Evolutionary conservation across 1,140 invertebrate genomes (phyloP), one percentile per base, ranked within the genome.

Genomic region (Babylonia areolata): DNA sequence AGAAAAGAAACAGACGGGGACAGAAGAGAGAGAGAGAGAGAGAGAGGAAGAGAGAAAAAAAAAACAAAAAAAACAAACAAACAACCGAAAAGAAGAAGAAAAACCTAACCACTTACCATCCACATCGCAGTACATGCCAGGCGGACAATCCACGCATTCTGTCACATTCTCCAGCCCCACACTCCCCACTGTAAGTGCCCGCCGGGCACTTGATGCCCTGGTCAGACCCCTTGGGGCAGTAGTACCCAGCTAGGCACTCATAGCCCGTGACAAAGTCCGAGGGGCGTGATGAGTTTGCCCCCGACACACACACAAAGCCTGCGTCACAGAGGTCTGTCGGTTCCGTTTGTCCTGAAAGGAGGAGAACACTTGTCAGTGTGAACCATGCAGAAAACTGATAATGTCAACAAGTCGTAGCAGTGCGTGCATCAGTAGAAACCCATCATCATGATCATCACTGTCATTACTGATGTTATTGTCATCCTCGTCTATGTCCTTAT

Each of bases 171-270:
- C 88, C 35, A 93, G 88, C 2, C 91, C 91, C 5, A 88, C 86
- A 1, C 33, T n/a, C 75, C 71, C 90, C 89, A 71, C 92, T 93
- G 85, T 90, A 93, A 1, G 92, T 92, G 40, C 92, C 92, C 31
- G 82, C 80, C 2, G 93, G 93, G 88, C 93, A 93, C 37, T 91
- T 91, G 80, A 88, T 90, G n/a, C 91, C 92, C 79, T 91, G 90
- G 81, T 87, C 82, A 31, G 93, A 93, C 28, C 92, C 92, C 84
- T 73, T 78, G 35, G 91, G 92, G 81, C 93, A 93, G 86, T 92
- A 93, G 77, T 91, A 88, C 28, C 93, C 93, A 11, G 88, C 88
- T 40, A 85, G 90, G 87, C 93, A 93, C 37, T 89, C 85, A 69
- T 92, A 91, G 28, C 93, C 93, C 20, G 90, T 92, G 20, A 83